These are phyloP conservation scores for Melopsittacus undulatus DNA, from an alignment of 2,797 vertebrate species.

Conservation along the genomic window DNA sequence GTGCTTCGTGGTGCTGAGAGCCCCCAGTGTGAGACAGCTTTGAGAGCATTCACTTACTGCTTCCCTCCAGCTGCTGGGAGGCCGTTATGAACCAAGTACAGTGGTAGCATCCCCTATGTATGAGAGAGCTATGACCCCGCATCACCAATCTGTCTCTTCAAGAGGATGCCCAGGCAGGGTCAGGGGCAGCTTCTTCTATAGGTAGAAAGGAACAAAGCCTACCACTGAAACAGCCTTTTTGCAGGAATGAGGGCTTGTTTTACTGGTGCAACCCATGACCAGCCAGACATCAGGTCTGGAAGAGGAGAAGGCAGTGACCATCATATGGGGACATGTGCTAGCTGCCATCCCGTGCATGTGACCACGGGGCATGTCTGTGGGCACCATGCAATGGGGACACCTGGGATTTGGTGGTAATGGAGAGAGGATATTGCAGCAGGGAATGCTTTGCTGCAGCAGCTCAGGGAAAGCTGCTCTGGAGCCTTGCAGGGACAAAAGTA, in stretches of 20 bases:
- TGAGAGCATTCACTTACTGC: background rate
- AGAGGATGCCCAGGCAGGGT: background rate
- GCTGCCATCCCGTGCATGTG: accelerated
- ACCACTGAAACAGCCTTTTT: background rate
- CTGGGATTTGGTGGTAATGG: background rate
- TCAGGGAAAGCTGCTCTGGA: background rate
- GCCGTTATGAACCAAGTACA: background rate
- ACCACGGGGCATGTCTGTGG: accelerated
- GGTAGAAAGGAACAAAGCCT: background rate
- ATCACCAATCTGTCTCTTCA: background rate
- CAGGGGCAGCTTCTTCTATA: background rate
- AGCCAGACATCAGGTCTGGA: background rate
- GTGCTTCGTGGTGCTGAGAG: background rate
- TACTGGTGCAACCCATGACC: background rate
- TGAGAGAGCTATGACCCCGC: background rate
- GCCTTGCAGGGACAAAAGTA: background rate
- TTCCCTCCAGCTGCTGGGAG: background rate
- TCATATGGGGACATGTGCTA: accelerated
- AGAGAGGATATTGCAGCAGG: background rate
- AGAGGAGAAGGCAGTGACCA: background rate
- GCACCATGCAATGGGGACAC: accelerated
- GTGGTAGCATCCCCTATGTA: no score
- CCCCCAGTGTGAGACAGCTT: background rate
- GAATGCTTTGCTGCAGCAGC: background rate
- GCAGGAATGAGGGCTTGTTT: background rate